Evolutionary conservation across 2,113 vertebrate species (phyloP), one percentile per base, ranked within the genome.

Genomic region (Peromyscus californicus): DNA sequence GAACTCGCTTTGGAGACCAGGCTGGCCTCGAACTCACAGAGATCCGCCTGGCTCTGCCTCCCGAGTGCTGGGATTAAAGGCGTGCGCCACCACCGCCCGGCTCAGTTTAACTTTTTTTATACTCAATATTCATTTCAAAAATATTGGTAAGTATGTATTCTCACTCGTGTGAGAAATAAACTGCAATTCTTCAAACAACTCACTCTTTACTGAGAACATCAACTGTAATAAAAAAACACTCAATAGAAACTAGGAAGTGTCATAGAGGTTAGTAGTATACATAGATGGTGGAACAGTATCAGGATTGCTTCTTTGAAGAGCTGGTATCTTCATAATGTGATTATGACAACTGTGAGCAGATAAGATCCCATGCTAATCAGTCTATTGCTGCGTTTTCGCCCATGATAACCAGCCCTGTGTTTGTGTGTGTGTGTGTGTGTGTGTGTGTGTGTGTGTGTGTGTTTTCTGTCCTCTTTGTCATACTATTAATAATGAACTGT

Each of bases 141-240:
- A 39, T 94, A 17, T 54, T 67, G 19, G 1, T 83, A 82, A 89
- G 15, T 36, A 57, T 80, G 57, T n/a, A 11, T 3, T 91, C 22
- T 88, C 65, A 82, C 57, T 91, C 89, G n/a, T 88, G n/a, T 78
- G 33, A 87, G 72, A 36, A 88, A 59, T 78, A 89, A 89, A 93
- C 42, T 79, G 31, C 13, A 51, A 7, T 70, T 51, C 22, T 22
- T 84, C 67, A 48, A 97, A 65, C 48, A 93, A 69, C 21, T 84
- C 15, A n/a, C 5, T 80, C 26, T 80, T 80, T 54, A 93, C 7
- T 59, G 5, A 79, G 42, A 33, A 83, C 15, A 94, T 82, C 59
- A 24, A 16, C 42, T 45, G 82, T 65, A 76, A 74, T n/a, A 59
- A 59, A 78, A 78, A 70, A 33, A 10, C 17, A 67, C 51, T 39